Conservation (phyloP, 1,140 invertebrate genomes). For the Sitodiplosis mosellana region DNA sequence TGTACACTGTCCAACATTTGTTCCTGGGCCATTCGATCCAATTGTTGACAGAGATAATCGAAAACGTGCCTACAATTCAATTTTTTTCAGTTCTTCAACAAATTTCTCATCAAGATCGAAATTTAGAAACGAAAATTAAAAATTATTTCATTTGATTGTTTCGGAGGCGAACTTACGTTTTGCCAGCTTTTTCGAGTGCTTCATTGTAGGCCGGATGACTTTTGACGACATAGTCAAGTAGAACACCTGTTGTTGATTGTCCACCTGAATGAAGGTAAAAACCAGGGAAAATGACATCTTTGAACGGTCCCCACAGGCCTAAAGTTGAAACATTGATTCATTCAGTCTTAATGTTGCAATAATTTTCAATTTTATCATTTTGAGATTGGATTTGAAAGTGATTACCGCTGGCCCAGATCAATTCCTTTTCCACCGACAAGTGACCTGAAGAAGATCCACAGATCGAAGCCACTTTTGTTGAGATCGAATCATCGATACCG, state of each 20-base stretch:
- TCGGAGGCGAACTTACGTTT: constrained; percentile 18
- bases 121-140: too few species aligned
- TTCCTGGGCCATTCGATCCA: constrained; percentile 33
- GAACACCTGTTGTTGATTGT: constrained; percentile 75
- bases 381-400: too few species aligned
- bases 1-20: constrained; percentile 32
- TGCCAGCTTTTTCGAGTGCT: constrained; percentile 10
- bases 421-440: constrained; percentile 60
- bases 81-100: too few species aligned
- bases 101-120: too few species aligned
- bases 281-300: constrained; percentile 69
- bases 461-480: constrained; percentile 41
- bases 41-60: constrained; percentile 39
- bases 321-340: too few species aligned
- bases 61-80: constrained; percentile 36
- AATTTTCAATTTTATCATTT: too few species aligned
- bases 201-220: constrained; percentile 48
- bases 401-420: constrained; percentile 50
- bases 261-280: constrained; percentile 84
- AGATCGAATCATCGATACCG: background rate
- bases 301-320: constrained; percentile 84
- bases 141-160: too few species aligned
- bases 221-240: constrained; percentile 71
- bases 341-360: too few species aligned
- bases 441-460: constrained; percentile 92